These are phyloP conservation scores for Stegana nigrithorax DNA, from an alignment of 2,888 invertebrate genomes.

Conservation along the genomic window DNA sequence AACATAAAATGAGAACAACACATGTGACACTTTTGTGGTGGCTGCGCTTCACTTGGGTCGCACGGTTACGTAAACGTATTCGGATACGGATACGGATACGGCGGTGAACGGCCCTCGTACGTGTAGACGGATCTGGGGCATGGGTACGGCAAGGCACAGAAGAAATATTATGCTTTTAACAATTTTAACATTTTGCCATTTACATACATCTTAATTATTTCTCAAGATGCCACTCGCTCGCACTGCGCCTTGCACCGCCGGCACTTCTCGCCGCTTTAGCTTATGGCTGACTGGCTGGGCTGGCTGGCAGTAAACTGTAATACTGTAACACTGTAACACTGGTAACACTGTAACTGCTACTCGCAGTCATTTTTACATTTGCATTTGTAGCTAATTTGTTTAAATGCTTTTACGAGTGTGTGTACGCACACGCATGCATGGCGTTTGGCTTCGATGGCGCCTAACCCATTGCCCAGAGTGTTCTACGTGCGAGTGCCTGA, in stretches of 20 bases:
- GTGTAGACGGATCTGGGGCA: no score
- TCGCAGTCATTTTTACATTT: conserved; percentile 60
- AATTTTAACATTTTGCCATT: conserved; percentile 56
- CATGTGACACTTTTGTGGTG: conserved; percentile 49
- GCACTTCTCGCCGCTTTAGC: neutral
- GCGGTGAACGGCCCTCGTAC: no score
- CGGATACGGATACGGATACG: no score
- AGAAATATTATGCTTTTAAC: conserved; percentile 58
- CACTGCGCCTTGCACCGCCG: conserved; percentile 47
- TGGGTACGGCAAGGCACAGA: conserved; percentile 32
- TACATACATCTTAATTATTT: conserved; percentile 68
- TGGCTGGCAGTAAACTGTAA: conserved; percentile 39
- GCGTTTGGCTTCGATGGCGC: conserved; percentile 34
- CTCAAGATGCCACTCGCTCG: no score
- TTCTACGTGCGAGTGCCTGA: conserved; percentile 21
- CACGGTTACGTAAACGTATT: no score
- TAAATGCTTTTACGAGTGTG: conserved; percentile 46
- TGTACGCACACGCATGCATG: no score
- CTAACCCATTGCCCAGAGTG: neutral
- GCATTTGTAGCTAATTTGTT: conserved; percentile 60
- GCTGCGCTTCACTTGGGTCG: conserved; percentile 26
- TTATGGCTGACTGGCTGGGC: conserved; percentile 36
- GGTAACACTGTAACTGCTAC: no score
- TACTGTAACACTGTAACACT: no score
- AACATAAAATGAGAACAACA: no score